Conservation (phyloP, 2,888 invertebrate genomes). For the Drosophila anomalata region DNA sequence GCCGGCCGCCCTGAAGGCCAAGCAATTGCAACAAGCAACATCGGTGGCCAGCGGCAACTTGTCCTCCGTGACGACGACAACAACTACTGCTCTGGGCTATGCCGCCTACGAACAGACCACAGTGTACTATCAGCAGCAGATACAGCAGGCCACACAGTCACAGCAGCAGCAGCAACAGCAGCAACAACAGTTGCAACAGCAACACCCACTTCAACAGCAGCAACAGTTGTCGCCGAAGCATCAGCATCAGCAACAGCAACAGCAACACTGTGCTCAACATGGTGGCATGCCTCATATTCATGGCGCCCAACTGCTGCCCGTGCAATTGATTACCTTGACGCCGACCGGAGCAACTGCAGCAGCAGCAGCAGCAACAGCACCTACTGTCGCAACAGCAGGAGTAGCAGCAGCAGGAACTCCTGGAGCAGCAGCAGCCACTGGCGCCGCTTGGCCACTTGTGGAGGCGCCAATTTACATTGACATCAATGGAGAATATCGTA, state of each 20-base stretch:
- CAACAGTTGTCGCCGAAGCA: conserved; percentile 48
- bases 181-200: conserved; percentile 50
- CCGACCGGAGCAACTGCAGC: conserved; percentile 71
- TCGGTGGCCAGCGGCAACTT: conserved; percentile 21
- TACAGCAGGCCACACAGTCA: conserved; percentile 40
- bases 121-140: conserved; percentile 71
- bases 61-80: conserved; percentile 27
- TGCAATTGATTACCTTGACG: conserved; percentile 84
- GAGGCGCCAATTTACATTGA: conserved; percentile 87
- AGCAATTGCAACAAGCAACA: conserved; percentile 40
- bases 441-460: conserved; percentile 83
- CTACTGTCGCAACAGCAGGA: conserved; percentile 64
- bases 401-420: conserved; percentile 46
- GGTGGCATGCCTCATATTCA: conserved; percentile 69
- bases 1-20: conserved; percentile 67
- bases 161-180: conserved; percentile 58
- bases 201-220: conserved; percentile 53
- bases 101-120: conserved; percentile 77
- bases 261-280: conserved; percentile 77
- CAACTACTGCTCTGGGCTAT: conserved; percentile 50
- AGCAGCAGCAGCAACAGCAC: conserved; percentile 67
- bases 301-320: conserved; percentile 85
- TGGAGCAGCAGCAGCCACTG: conserved; percentile 62
- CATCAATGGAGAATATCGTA: conserved; percentile 86
- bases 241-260: conserved; percentile 47